Base-by-base conservation (phyloP, 2,888 invertebrate genomes). In the Eudasyphora cyanicolor region DNA sequence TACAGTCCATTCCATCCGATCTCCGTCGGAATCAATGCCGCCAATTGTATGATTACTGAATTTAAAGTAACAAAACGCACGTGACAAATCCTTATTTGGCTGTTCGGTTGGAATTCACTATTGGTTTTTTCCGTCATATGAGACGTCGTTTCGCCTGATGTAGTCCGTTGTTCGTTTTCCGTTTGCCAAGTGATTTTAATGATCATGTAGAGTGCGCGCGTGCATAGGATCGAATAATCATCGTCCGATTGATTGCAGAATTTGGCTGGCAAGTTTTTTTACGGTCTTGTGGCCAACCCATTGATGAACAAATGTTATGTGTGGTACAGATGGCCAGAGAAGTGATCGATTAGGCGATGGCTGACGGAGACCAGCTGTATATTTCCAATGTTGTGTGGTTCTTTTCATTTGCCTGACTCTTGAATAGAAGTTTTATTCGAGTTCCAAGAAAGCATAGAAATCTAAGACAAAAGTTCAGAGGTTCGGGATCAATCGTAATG, bases 21-120 rank as follows among this genome's bases (percentile, higher is more conserved):
- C 67, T 67, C 49, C n/a, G n/a, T n/a, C n/a, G 79, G 79, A 78
- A 80, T 64, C 85, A 86, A 86, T 86, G 85, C 80, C 78, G 80
- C 77, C 87, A 90, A 89, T 91, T 89, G 89, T 87, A 90, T 91
- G 91, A 91, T 91, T 90, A 90, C 89, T 90, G 91, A 89, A 90
- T 91, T 90, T 89, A 88, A 88, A 91, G 89, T 90, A 90, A 91
- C 91, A 91, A 91, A 90, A 91, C 91, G 91, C 91, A 91, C 91
- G 91, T 91, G 91, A 91, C 91, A 91, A 91, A 91, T 89, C 91
- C 91, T 89, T 91, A 89, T 91, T 91, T 88, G 91, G 91, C 86
- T 88, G 17, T 17, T n/a, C 29, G 14, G 49, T 71, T 75, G 78
- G 49, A 64, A 73, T 78, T 21, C 74, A 69, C 70, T 69, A 54